Evolutionary conservation across 2,797 vertebrate genomes (phyloP), one percentile per base, ranked within the genome.

Genomic region (Spatula versicolor): DNA sequence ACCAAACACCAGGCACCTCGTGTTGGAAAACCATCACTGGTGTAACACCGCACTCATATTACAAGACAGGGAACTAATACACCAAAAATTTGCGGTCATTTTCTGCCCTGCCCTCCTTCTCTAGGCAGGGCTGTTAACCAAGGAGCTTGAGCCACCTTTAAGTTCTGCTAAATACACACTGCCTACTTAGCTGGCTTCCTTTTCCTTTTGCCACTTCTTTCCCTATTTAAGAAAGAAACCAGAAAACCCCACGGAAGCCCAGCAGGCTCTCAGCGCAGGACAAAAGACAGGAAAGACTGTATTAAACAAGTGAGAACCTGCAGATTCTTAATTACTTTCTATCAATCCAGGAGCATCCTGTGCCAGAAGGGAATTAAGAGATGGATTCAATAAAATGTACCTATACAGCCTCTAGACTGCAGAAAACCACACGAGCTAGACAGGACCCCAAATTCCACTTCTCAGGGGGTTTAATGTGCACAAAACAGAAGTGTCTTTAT

Each of bases 311-410:
- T 22, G 26, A 91, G 55, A 91, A 90, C 23, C 22, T 76, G 48
- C 56, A 68, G 60, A 63, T 86, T 94, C 92, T 88, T 84, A 86
- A 91, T 59, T 83, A n/a, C 43, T 48, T 90, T 67, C 59, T 74
- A 68, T 41, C 79, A 93, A 30, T 52, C 18, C 35, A 79, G 20
- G 11, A 86, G 21, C 37, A 79, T 35, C 31, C 59, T 18, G 39
- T 35, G 71, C 50, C 67, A 90, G 59, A 90, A 76, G 37, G 37
- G 33, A 90, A 17, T 54, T 82, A 50, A 1, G 1, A 20, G 43
- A 79, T 28, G n/a, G 58, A 81, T 83, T 91, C 45, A 56, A 83
- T 72, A 88, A 92, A 81, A 78, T 14, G 17, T 86, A 90, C 86
- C 68, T 90, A 85, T 63, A 82, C 30, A 46, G n/a, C 48, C 39